phyloP scores from a whole-genome alignment of 2,797 vertebrate genomes.

The Phataginus tricuspis region DNA sequence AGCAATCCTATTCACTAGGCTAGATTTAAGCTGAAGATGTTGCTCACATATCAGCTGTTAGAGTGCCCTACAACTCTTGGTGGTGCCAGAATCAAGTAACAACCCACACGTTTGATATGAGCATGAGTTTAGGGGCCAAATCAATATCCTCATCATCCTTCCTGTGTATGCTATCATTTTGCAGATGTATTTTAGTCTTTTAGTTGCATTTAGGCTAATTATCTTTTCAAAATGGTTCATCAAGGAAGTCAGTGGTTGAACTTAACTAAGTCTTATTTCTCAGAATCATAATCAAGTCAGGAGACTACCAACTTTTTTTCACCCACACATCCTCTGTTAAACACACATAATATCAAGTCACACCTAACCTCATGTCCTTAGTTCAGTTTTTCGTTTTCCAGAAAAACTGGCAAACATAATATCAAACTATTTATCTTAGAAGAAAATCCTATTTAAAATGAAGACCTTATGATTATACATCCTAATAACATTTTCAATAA shows the following conservation, averaged over 20 bases:
- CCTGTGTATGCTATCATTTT: neutral
- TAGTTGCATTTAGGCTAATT: conserved; percentile 23
- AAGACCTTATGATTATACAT: neutral
- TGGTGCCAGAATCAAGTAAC: neutral
- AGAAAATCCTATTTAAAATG: conserved; percentile 50
- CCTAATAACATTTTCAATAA: conserved; percentile 30
- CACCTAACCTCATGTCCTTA: neutral
- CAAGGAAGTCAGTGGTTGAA: neutral
- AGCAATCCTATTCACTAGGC: neutral
- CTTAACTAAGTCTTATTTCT: neutral
- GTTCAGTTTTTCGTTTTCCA: conserved; percentile 18
- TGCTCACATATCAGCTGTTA: neutral
- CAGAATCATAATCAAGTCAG: neutral
- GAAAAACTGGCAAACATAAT: neutral
- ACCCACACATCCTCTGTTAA: neutral
- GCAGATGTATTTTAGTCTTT: conserved; percentile 24
- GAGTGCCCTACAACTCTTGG: neutral
- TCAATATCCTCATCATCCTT: neutral
- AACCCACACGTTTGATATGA: neutral
- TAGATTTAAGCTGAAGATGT: neutral
- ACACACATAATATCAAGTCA: neutral
- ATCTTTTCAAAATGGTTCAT: conserved; percentile 34
- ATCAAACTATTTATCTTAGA: conserved; percentile 28
- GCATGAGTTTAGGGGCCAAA: neutral
- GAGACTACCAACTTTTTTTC: neutral